phyloP scores from a whole-genome alignment of 1,140 invertebrate genomes.

The Hormaphis cornu region DNA sequence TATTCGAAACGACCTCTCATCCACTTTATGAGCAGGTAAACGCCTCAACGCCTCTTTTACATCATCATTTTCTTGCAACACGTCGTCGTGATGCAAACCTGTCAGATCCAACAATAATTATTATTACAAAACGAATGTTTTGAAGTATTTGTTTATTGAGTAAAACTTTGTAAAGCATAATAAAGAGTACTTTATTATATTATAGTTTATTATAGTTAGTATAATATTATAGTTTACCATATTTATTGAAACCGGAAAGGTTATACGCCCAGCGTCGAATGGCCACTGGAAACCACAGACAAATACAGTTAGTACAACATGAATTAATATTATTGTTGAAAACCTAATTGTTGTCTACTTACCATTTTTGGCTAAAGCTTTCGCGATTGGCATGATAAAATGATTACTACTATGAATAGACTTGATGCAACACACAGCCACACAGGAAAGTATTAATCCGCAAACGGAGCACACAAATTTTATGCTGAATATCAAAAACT shows the following conservation, averaged over 20 bases:
- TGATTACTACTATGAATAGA: no score
- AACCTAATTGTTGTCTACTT: background rate
- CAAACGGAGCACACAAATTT: no score
- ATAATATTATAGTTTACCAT: background rate
- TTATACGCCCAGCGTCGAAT: conserved; percentile 20
- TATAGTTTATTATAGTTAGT: no score
- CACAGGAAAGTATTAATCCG: no score
- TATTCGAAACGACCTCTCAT: conserved; percentile 72
- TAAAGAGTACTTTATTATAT: no score
- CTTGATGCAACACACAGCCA: no score
- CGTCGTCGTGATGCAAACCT: conserved; percentile 70
- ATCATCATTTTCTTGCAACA: conserved; percentile 56
- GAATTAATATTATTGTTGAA: background rate
- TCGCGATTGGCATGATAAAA: conserved; percentile 1
- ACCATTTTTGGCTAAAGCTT: conserved; percentile 7
- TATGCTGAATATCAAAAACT: no score
- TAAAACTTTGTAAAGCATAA: no score
- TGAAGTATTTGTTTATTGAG: no score
- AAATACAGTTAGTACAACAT: background rate
- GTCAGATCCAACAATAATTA: background rate
- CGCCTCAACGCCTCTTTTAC: conserved; percentile 71
- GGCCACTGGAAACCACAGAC: background rate
- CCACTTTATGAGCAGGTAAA: conserved; percentile 57
- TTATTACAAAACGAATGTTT: no score
- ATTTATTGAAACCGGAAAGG: conserved; percentile 25